Evolutionary conservation across 1,140 invertebrate species (phyloP).

Genomic region (Lordiphosa mommai): DNA sequence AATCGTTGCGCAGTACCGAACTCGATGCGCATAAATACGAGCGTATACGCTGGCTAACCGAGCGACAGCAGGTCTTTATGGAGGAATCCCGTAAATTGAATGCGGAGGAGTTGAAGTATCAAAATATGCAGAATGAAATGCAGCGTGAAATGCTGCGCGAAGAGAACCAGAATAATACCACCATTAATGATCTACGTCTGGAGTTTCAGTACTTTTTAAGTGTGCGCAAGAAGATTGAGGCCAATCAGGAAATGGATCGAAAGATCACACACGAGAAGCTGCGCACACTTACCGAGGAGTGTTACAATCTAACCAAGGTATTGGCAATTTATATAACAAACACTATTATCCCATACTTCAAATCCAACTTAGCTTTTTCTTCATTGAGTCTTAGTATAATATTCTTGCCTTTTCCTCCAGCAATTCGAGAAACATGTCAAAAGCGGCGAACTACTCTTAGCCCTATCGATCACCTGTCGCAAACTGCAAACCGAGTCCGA

Average conservation of each 20-base stretch:
- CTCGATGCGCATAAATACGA: conserved; percentile 67
- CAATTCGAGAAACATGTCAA: conserved; percentile 62
- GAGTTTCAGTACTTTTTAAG: conserved; percentile 63
- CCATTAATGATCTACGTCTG: conserved; percentile 51
- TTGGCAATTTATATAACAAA: background rate
- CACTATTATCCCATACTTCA: background rate
- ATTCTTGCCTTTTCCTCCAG: conserved; percentile 6
- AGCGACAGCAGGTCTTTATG: conserved; percentile 57
- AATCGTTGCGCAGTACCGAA: conserved; percentile 48
- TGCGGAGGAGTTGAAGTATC: conserved; percentile 40
- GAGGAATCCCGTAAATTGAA: conserved; percentile 50
- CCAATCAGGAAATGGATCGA: conserved; percentile 45
- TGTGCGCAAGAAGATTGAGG: conserved; percentile 63
- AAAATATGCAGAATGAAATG: conserved; percentile 23
- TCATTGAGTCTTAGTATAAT: background rate
- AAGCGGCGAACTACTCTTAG: conserved; percentile 61
- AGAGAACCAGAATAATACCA: conserved; percentile 50
- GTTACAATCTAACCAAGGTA: conserved; percentile 61
- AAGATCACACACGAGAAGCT: conserved; percentile 57
- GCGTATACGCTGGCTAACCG: conserved; percentile 49
- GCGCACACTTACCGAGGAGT: conserved; percentile 52
- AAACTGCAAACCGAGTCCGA: conserved; percentile 70
- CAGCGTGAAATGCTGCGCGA: conserved; percentile 45
- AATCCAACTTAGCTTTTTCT: background rate
- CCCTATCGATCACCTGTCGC: conserved; percentile 67